A percentile compares a stretch with the other conserved stretches of the same genome.
These are phyloP conservation scores for Sebastes iracundus DNA, from an alignment of 2,797 vertebrate genomes.

Conservation along the genomic window DNA sequence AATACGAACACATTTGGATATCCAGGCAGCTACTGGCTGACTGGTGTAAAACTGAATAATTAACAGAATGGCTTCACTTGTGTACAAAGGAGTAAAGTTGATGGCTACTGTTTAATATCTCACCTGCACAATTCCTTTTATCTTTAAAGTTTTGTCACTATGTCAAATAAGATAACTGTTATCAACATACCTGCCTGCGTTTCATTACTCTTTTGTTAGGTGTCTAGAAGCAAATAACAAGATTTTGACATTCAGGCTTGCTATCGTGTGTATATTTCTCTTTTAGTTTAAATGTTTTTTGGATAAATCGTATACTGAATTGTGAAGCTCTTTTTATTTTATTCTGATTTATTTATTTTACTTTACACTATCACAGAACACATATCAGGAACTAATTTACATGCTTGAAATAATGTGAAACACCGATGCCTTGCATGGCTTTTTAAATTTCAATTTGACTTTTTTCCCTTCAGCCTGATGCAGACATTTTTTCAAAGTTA, in stretches of 20 bases:
- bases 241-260: background rate
- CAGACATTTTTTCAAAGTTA: background rate
- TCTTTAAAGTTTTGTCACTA: background rate
- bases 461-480: background rate
- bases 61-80: background rate
- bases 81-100: background rate
- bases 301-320: background rate
- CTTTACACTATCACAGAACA: background rate
- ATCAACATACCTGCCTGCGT: background rate
- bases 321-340: background rate
- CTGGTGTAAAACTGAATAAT: background rate
- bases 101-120: background rate
- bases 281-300: background rate
- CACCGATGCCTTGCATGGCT: background rate
- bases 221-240: background rate
- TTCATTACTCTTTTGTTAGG: background rate
- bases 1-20: background rate
- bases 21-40: background rate
- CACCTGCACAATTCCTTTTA: background rate
- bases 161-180: background rate
- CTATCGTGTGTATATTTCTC: background rate
- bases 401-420: background rate
- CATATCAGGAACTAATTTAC: background rate
- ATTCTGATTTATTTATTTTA: background rate
- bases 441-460: background rate